Conservation (phyloP, 2,113 vertebrate species). For the Vicugna pacos region DNA sequence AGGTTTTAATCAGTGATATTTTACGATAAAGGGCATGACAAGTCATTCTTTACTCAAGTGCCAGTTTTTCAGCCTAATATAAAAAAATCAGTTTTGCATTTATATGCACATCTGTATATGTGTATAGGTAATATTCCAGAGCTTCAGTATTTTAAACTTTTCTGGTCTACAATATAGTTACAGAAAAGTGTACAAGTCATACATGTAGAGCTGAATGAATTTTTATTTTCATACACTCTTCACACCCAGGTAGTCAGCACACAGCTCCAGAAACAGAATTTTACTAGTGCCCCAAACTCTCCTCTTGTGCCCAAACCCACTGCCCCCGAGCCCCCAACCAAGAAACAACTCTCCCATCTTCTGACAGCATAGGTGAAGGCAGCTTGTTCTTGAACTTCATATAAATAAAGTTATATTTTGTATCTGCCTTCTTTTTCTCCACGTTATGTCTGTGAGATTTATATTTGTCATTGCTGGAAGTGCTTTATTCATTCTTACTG, state of each 20-base stretch:
- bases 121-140: not conserved
- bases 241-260: not conserved
- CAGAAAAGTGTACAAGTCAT: not conserved
- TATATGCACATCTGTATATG: not conserved
- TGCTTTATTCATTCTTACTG: not conserved
- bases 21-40: not conserved
- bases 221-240: not conserved
- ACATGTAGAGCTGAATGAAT: not conserved
- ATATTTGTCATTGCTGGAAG: not conserved
- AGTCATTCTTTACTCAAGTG: not conserved
- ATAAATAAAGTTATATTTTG: not conserved
- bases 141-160: not conserved
- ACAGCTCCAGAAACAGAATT: not conserved
- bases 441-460: not conserved
- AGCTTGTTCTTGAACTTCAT: not conserved
- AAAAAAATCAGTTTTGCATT: not conserved
- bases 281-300: not conserved
- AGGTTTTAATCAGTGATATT: slow-evolving; percentile 15
- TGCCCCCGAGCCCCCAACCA: not conserved
- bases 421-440: not conserved
- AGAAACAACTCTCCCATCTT: not conserved
- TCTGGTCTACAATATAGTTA: not conserved
- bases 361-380: not conserved
- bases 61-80: not conserved
- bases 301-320: not conserved